phyloP scores from a whole-genome alignment of 2,113 vertebrate genomes.

The Equus quagga region DNA sequence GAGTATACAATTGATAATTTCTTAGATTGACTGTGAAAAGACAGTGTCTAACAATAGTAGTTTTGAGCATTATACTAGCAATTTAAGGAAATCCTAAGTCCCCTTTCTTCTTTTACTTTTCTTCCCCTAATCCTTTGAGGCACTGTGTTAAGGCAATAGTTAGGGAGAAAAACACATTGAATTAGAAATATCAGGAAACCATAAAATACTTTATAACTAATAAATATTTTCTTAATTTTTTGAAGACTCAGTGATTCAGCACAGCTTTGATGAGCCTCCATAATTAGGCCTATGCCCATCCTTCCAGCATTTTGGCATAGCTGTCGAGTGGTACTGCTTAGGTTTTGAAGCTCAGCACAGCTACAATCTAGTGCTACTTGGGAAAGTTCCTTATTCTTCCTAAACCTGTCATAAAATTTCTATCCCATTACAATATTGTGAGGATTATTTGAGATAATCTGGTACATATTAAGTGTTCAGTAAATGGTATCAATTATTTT shows the following conservation, averaged over 20 bases:
- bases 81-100: slow-evolving; percentile 29
- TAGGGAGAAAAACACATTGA: background rate
- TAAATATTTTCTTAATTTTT: background rate
- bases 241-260: background rate
- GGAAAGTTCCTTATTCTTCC: slow-evolving; percentile 2
- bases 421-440: background rate
- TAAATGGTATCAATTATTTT: slow-evolving; percentile 43
- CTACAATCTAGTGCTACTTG: background rate
- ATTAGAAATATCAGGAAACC: background rate
- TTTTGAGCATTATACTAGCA: background rate
- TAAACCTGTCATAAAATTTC: slow-evolving; percentile 1
- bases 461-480: background rate
- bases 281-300: background rate
- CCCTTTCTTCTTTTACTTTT: slow-evolving; percentile 1
- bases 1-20: slow-evolving; percentile 76
- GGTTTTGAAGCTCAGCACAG: background rate
- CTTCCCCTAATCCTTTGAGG: slow-evolving; percentile 29
- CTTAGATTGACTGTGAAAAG: slow-evolving; percentile 22
- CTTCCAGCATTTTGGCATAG: background rate
- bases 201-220: slow-evolving; percentile 22
- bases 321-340: background rate
- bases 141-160: background rate
- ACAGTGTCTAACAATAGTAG: background rate
- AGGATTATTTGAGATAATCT: slow-evolving; percentile 44
- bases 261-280: background rate